These are phyloP conservation scores for Phengaris arion DNA, from an alignment of 2,888 invertebrate species.

Conservation along the genomic window DNA sequence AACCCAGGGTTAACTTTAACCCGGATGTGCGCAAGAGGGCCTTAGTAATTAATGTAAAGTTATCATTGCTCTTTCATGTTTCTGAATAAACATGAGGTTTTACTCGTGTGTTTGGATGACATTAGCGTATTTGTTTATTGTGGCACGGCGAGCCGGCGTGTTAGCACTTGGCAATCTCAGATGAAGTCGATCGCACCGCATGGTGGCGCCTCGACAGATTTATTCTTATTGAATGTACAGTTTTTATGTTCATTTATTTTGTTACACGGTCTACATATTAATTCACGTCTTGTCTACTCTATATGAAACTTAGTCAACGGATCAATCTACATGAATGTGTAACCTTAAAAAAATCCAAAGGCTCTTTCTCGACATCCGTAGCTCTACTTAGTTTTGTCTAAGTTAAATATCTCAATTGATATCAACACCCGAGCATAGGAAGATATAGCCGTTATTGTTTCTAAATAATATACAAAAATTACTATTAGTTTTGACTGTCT, in stretches of 20 bases:
- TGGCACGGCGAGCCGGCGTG: not conserved
- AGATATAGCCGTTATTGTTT: too few species aligned
- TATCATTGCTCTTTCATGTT: not conserved
- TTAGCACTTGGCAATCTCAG: not conserved
- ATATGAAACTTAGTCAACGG: not conserved
- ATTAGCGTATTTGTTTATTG: not conserved
- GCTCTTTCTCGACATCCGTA: too few species aligned
- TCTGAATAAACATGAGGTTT: not conserved
- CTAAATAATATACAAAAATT: too few species aligned
- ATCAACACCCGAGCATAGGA: too few species aligned
- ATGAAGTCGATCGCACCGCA: not conserved
- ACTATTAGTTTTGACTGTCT: not conserved
- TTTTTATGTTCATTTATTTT: not conserved
- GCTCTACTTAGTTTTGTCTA: too few species aligned
- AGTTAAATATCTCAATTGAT: too few species aligned
- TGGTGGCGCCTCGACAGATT: constrained; percentile 12
- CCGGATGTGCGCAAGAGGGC: too few species aligned
- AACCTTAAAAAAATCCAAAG: too few species aligned
- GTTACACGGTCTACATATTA: not conserved
- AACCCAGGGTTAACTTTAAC: too few species aligned
- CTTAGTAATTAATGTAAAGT: not conserved
- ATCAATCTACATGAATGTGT: not conserved
- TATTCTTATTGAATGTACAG: not conserved
- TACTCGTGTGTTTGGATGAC: constrained; percentile 15
- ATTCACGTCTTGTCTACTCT: not conserved